Evolutionary conservation across 1,140 invertebrate genomes (phyloP).

Genomic region (Trachymyrmex cornetzi): DNA sequence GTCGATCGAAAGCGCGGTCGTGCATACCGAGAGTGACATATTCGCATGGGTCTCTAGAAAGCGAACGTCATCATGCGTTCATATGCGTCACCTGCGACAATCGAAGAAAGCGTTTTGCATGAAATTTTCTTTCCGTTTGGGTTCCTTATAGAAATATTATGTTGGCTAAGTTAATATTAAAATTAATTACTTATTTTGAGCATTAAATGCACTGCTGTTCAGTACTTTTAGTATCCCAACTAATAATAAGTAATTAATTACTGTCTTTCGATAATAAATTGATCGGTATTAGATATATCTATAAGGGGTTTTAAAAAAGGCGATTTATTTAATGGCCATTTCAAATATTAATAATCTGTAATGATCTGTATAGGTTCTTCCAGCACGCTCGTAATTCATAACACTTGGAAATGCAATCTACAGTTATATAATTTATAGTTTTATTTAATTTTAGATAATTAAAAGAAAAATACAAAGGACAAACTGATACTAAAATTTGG

Average conservation of each 20-base stretch:
- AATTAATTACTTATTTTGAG: too few relatives aligned
- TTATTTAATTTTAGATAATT: not conserved
- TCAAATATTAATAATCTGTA: not conserved
- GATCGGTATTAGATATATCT: too few relatives aligned
- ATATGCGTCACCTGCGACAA: constrained; percentile 23
- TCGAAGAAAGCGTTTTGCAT: not conserved
- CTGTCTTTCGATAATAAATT: too few relatives aligned
- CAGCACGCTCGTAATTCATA: not conserved
- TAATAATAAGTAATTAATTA: too few relatives aligned
- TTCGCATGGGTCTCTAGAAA: constrained; percentile 16
- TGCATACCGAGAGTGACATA: not conserved
- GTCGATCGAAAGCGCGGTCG: constrained; percentile 43
- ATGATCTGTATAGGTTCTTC: not conserved
- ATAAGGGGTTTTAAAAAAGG: not conserved
- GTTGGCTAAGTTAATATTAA: too few relatives aligned
- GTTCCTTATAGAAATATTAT: too few relatives aligned
- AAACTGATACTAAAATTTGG: not conserved
- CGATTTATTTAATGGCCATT: not conserved
- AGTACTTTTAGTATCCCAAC: too few relatives aligned
- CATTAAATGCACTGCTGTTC: too few relatives aligned
- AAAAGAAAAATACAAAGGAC: not conserved
- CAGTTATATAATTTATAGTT: not conserved
- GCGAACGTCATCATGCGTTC: constrained; percentile 27
- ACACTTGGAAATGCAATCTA: not conserved
- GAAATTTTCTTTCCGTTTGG: not conserved